A percentile compares a stretch with the other conserved stretches of the same genome.
Conservation (phyloP, 2,888 invertebrate species). For the Mythimna vitellina region DNA sequence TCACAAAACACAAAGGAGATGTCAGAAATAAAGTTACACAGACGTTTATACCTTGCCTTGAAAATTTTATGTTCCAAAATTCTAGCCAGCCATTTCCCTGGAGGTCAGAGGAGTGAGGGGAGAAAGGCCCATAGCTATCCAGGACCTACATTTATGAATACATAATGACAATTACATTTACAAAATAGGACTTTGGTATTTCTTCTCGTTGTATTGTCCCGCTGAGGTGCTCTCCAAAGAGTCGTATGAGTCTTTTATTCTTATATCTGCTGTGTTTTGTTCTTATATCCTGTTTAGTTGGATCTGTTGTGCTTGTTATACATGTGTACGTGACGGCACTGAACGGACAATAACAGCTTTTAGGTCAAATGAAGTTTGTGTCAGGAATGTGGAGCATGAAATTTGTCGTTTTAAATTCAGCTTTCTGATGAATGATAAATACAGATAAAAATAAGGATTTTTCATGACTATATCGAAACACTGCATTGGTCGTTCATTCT, state of each 20-base stretch:
- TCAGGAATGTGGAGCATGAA: neutral
- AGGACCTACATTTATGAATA: conserved; percentile 68
- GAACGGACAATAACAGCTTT: conserved; percentile 27
- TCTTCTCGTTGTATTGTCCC: conserved; percentile 57
- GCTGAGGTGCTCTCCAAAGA: conserved; percentile 51
- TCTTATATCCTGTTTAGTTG: conserved; percentile 16
- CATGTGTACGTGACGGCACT: neutral
- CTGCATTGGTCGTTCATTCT: too few species aligned
- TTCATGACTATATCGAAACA: neutral
- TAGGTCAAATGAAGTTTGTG: conserved; percentile 18
- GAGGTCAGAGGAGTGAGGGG: conserved; percentile 23
- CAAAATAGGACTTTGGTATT: conserved; percentile 63
- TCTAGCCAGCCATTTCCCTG: conserved; percentile 56
- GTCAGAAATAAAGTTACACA: conserved; percentile 51
- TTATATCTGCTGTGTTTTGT: conserved; percentile 30
- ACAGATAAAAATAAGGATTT: neutral
- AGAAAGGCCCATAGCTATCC: conserved; percentile 49
- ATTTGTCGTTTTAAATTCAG: conserved; percentile 2
- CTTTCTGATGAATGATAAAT: neutral
- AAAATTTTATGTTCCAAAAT: conserved; percentile 59
- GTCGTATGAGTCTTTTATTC: conserved; percentile 41
- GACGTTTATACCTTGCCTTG: conserved; percentile 35
- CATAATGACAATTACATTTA: conserved; percentile 68
- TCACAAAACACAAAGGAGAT: conserved; percentile 47
- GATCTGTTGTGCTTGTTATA: neutral